Evolutionary conservation across 2,888 invertebrate species (phyloP), one percentile per base, ranked within the genome.

Genomic region (Gymnocheta viridis): DNA sequence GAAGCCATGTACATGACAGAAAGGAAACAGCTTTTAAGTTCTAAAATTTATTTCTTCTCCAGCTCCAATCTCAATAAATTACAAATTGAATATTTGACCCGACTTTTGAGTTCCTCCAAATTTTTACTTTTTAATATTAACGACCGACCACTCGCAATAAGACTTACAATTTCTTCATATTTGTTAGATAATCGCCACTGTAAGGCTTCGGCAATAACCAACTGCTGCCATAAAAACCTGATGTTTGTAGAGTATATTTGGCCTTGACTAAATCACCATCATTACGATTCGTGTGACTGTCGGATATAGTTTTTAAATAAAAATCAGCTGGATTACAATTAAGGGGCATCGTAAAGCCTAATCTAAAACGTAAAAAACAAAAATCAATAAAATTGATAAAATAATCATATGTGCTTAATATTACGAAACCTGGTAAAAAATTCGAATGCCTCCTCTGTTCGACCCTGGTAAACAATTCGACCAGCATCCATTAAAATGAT

Each of bases 301-400:
- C 90, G 0, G 94, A 93, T 10, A 94, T 91, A 0, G 93, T 91
- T 32, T 94, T 93, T 4, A 98, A 95, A 91, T 96, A 96, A 91
- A 96, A 96, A 90, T 98, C 98, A 0, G 97, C 97, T 2, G 96
- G 95, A 91, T 97, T 98, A 93, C 95, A 97, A 29, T 96, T 95
- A 22, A 93, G 89, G 0, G 97, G 97, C 89, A 96, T 95, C 84
- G 93, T 92, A 87, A 94, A 93, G 85, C 94, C 94, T 76, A 96
- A 90, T 70, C 96, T 96, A 89, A 54, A 91, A 91, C 32, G n/a
- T 29, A 2, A 9, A 29, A 17, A 67, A 6, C 14, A 6, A 27
- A 12, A 64, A 27, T 2, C 7, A 47, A 32, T 22, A 1, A 49
- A 22, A 22, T 32, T 32, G 10, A 14, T 22, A 6, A 0, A 27